Conservation (phyloP, 2,888 invertebrate genomes). For the Ichneumon xanthorius region DNA sequence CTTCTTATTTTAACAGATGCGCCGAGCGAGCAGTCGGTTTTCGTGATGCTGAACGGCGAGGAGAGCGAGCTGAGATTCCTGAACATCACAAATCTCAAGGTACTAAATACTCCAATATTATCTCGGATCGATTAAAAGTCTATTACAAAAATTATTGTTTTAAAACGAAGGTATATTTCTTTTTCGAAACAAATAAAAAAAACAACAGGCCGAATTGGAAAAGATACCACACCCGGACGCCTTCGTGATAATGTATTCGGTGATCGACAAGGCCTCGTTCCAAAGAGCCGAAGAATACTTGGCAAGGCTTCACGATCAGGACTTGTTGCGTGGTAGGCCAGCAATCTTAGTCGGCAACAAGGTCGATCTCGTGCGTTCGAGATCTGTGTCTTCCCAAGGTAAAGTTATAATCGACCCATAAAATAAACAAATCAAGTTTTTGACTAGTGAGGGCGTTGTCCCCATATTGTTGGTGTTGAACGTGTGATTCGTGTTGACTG, state of each 20-base stretch:
- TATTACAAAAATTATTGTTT: not conserved
- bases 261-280: constrained; percentile 95
- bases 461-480: no score
- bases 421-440: constrained; percentile 4
- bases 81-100: constrained; percentile 90
- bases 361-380: constrained; percentile 95
- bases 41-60: constrained; percentile 96
- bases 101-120: constrained; percentile 76
- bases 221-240: constrained; percentile 91
- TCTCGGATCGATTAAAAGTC: not conserved
- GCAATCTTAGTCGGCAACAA: constrained; percentile 97
- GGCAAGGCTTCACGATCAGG: constrained; percentile 91
- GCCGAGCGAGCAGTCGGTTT: constrained; percentile 93
- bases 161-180: not conserved
- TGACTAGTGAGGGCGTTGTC: no score
- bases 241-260: constrained; percentile 95
- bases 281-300: constrained; percentile 93
- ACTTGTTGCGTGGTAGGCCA: constrained; percentile 91
- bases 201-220: constrained; percentile 90
- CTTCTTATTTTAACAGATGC: constrained; percentile 86
- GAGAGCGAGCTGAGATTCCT: constrained; percentile 96
- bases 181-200: not conserved
- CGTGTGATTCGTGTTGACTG: not conserved
- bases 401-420: constrained; percentile 71
- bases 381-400: constrained; percentile 97